Conservation (phyloP, 2,113 vertebrate genomes). For the Struthidea cinerea region DNA sequence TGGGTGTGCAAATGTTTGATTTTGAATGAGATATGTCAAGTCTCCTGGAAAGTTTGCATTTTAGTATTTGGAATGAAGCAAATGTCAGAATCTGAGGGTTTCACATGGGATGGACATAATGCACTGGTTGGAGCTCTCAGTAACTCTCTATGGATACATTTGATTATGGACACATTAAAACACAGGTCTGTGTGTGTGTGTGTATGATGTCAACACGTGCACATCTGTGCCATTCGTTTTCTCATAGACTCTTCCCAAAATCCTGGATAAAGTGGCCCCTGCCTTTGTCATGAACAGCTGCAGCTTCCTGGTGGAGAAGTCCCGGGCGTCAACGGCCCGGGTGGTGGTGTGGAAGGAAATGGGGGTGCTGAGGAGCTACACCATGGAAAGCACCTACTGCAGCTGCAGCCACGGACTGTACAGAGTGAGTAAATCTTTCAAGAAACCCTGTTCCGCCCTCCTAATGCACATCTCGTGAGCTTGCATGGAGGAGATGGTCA, state of each 20-base stretch:
- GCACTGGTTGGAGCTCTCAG: background rate
- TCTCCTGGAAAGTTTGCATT: background rate
- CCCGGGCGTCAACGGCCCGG: constrained; percentile 84
- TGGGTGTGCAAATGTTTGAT: background rate
- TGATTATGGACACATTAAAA: background rate
- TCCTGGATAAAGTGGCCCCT: constrained; percentile 87
- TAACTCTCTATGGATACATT: background rate
- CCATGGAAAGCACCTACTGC: constrained; percentile 92
- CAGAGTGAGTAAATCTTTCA: constrained; percentile 73
- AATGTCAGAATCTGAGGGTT: background rate
- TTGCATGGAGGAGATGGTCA: background rate
- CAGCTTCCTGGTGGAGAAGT: constrained; percentile 91
- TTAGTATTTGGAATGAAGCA: background rate
- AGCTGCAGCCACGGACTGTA: constrained; percentile 89
- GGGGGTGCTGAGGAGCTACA: constrained; percentile 88
- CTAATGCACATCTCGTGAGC: background rate
- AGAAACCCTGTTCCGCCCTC: background rate
- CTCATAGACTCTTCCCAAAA: constrained; percentile 84
- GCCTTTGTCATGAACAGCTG: constrained; percentile 90
- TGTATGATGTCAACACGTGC: fast-evolving
- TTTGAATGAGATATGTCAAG: background rate
- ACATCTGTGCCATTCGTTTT: background rate
- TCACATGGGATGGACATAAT: background rate
- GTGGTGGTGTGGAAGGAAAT: constrained; percentile 92
- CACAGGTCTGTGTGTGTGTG: background rate